Conservation (phyloP, 2,888 invertebrate species). For the Chymomyza amoena region DNA sequence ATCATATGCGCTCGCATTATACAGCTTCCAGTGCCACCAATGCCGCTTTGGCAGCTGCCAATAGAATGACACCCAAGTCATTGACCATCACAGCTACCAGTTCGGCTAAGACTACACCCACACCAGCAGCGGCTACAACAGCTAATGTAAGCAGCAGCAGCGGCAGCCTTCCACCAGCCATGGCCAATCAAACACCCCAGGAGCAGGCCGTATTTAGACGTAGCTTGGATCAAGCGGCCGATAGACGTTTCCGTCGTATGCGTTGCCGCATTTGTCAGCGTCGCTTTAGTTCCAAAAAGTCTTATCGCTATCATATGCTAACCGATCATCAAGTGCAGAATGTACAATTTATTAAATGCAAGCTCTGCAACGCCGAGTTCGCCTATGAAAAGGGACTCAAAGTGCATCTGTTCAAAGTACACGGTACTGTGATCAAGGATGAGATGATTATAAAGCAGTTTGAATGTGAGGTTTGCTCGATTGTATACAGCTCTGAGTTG, state of each 20-base stretch:
- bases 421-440: constrained; percentile 75
- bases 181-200: constrained; percentile 58
- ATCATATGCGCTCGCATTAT: constrained; percentile 78
- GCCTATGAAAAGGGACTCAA: constrained; percentile 79
- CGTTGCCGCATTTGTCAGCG: constrained; percentile 78
- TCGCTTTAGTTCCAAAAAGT: constrained; percentile 78
- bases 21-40: constrained; percentile 60
- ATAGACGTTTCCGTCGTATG: constrained; percentile 76
- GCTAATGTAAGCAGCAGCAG: background rate
- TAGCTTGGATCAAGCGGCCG: constrained; percentile 74
- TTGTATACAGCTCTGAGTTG: constrained; percentile 75
- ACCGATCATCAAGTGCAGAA: constrained; percentile 78
- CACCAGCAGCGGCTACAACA: constrained; percentile 3
- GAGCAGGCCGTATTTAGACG: constrained; percentile 73
- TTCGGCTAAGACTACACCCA: background rate
- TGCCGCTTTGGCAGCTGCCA: constrained; percentile 49
- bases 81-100: constrained; percentile 59
- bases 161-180: constrained; percentile 41
- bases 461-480: constrained; percentile 78
- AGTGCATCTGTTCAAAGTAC: constrained; percentile 78
- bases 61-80: constrained; percentile 60
- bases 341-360: constrained; percentile 78
- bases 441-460: constrained; percentile 77
- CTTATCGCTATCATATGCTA: constrained; percentile 78
- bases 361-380: constrained; percentile 78